Conservation (phyloP, 2,797 vertebrate genomes). For the Ciconia nigra region DNA sequence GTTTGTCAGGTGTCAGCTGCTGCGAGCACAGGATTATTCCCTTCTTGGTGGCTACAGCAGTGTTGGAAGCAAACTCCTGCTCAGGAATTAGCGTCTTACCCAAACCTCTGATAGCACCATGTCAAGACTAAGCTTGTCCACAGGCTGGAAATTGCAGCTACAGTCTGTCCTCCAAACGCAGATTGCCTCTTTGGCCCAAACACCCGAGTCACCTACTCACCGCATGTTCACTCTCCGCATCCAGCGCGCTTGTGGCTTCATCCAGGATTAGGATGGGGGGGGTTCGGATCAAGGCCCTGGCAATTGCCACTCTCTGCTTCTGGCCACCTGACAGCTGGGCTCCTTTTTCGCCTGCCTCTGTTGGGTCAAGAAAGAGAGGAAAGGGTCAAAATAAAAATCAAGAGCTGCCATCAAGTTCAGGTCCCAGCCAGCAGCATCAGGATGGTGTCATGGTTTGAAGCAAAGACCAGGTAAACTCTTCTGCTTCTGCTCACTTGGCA, state of each 20-base stretch:
- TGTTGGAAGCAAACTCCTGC: neutral
- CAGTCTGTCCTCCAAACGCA: neutral
- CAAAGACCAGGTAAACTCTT: neutral
- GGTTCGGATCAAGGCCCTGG: constrained; percentile 88
- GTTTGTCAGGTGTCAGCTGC: neutral
- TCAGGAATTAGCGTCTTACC: neutral
- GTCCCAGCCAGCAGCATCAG: neutral
- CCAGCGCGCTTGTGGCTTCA: constrained; percentile 93
- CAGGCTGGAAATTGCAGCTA: neutral
- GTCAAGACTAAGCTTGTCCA: neutral
- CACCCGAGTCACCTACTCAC: constrained; percentile 66
- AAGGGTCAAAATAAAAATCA: neutral
- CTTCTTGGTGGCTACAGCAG: neutral
- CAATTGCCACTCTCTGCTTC: constrained; percentile 95
- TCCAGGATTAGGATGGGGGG: constrained; percentile 91
- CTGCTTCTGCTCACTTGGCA: neutral
- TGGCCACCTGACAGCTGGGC: constrained; percentile 93
- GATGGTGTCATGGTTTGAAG: neutral
- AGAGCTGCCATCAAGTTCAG: neutral
- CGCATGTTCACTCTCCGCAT: constrained; percentile 91
- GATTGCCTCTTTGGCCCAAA: neutral
- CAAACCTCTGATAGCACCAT: neutral
- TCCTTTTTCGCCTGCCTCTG: constrained; percentile 93
- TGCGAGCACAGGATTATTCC: neutral
- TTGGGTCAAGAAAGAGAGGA: neutral